These are phyloP conservation scores for Microctenopoma stevenorrisi DNA, from an alignment of 2,797 vertebrate species.

Conservation along the genomic window DNA sequence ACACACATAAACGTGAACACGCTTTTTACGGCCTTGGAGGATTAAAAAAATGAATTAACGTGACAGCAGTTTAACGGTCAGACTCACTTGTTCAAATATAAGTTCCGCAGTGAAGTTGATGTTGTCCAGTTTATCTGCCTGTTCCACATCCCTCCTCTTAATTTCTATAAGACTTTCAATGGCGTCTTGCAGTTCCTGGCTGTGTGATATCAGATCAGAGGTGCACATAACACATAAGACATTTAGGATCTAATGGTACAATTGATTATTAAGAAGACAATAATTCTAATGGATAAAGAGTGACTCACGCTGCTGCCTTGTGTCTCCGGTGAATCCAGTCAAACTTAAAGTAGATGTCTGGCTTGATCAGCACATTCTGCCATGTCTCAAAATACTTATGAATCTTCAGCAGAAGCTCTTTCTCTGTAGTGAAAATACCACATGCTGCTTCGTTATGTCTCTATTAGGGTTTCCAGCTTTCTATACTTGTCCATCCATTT, in stretches of 20 bases:
- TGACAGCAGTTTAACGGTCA: neutral
- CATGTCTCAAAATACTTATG: conserved; percentile 94
- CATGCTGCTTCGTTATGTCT: neutral
- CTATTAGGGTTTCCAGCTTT: neutral
- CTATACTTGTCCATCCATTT: neutral
- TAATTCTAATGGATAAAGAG: neutral
- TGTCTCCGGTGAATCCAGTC: conserved; percentile 91
- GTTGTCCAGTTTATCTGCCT: conserved; percentile 90
- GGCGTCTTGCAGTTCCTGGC: conserved; percentile 90
- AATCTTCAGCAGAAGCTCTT: conserved; percentile 90
- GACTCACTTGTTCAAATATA: conserved; percentile 93
- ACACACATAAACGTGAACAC: conserved; percentile 15
- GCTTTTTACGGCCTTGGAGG: neutral
- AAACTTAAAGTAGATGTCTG: conserved; percentile 94
- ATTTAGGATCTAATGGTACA: neutral
- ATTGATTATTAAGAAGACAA: neutral
- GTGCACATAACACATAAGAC: neutral
- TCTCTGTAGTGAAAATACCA: conserved; percentile 78
- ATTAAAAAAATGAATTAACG: neutral
- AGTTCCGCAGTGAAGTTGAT: conserved; percentile 93
- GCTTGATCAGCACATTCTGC: conserved; percentile 95
- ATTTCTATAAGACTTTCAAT: conserved; percentile 88
- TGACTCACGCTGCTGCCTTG: conserved; percentile 88
- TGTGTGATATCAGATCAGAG: conserved; percentile 62
- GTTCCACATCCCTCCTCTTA: conserved; percentile 87